Base-by-base conservation (phyloP, 2,113 vertebrate genomes). In the Strix aluco region DNA sequence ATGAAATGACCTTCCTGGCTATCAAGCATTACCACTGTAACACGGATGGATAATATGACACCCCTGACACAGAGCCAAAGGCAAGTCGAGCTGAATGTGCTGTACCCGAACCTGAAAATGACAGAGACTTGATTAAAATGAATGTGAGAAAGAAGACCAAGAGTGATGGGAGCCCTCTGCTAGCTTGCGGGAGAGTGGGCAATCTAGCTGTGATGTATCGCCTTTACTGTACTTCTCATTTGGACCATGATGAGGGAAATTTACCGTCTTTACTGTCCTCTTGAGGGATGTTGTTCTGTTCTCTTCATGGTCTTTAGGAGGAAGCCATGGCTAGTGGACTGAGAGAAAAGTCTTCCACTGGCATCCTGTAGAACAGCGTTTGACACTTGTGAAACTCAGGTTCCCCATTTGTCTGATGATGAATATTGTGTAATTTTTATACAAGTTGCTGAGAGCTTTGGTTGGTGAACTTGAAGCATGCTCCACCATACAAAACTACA, bases 51-150 rank as follows among this genome's bases (percentile, higher is more conserved):
- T 97, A 95, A 96, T 95, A 62, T 80, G 95, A 96, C 89, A 91
- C 84, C 67, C 42, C 47, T 97, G 97, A 96, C 93, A 94, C 81
- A 52, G 78, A 95, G 95, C 95, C 94, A 95, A 96, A 97, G 95
- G 81, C 93, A 95, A 94, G 91, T 82, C 6, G 63, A 95, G 91
- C 90, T 88, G 83, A 95, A 88, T 6, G 2, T 85, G 84, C 91
- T 80, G 74, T 94, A 97, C 78, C 59, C 3, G 0, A 86, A 86
- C 79, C 89, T 90, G 89, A 91, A 95, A 97, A 83, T 90, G 96
- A 96, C 96, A 97, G 81, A 72, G 77, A 66, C 61, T 86, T 93
- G 97, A 96, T 97, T 92, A 96, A 97, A 97, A 96, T 91, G 86
- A 95, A 97, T 96, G 84, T 96, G 96, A 92, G 96, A 96, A 92